Evolutionary conservation across 2,888 invertebrate species (phyloP).

Genomic region (Argyra leucocephala): DNA sequence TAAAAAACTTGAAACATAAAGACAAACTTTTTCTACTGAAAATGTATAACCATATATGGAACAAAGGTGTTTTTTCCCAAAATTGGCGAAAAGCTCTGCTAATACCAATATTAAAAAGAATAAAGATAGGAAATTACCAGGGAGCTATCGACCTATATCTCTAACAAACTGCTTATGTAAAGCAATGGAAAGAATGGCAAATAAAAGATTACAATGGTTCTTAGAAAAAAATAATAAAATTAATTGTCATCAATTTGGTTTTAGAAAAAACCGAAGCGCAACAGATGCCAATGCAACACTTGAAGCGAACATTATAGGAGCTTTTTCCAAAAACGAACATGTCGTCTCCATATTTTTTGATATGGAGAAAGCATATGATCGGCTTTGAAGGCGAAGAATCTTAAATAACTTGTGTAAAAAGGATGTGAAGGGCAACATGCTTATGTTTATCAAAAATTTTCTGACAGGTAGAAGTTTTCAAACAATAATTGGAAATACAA

Average conservation of each 20-base stretch:
- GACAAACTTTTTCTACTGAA: not conserved
- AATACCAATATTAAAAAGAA: not conserved
- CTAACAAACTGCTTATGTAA: constrained; percentile 9
- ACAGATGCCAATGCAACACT: not conserved
- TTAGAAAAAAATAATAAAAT: not conserved
- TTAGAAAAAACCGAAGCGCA: not conserved
- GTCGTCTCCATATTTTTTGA: constrained; percentile 2
- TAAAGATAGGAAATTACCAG: not conserved
- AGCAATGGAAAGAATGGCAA: constrained; percentile 9
- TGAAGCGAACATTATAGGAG: not conserved
- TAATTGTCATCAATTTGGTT: not conserved
- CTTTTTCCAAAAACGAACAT: not conserved
- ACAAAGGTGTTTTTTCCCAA: not conserved
- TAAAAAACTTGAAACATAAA: not conserved
- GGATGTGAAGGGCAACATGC: not conserved
- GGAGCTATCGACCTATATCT: constrained; percentile 7
- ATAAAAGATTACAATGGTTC: not conserved
- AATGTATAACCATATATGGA: not conserved
- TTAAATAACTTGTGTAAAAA: not conserved
- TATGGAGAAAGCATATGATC: constrained; percentile 11
- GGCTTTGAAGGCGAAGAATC: not conserved
- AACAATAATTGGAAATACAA: not conserved
- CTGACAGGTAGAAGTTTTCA: not conserved
- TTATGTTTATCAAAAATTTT: not conserved
- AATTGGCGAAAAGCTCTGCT: not conserved